Base-by-base conservation (phyloP, 2,797 vertebrate species). In the Sebastes vulpes region DNA sequence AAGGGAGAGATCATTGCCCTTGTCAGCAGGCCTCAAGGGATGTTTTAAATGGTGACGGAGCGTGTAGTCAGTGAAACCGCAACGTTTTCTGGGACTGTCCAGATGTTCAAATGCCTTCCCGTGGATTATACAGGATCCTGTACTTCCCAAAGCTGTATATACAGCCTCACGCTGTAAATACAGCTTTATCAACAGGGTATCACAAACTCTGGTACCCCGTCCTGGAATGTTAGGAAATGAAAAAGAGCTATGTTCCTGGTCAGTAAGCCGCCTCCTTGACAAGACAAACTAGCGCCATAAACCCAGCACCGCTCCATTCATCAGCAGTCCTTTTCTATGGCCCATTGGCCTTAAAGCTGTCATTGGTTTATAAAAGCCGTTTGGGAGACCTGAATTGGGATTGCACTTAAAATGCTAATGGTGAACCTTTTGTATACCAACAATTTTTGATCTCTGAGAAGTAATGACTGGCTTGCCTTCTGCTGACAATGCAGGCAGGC, bases 371-470 rank as follows among this genome's bases (percentile, higher is more conserved):
- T 69, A 91, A 94, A 91, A 65, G 75, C 74, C 74, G 57, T 81
- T 80, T 85, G 75, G 72, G 60, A 79, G 84, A 81, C 67, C 59
- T 90, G 83, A 92, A 91, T 74, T 89, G 77, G 74, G 75, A 86
- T 88, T 88, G 78, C 84, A 87, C 86, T 91, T 92, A 93, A 95
- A 93, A 89, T 88, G 92, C 85, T 92, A 94, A 95, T 94, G 74
- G 72, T 52, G 81, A 85, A 73, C 68, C 74, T 60, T 86, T 89
- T 93, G 89, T 88, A 83, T 60, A 25, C 63, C 72, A 48, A 35
- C 28, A 32, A 52, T 84, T 88, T 92, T 87, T 89, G 71, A 90
- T 89, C 76, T 75, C 12, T 52, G 68, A 61, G 29, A 32, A 32
- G 69, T 63, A 80, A 58, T 60, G 69, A 68, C 68, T 66, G 58